Conservation (phyloP, 2,113 vertebrate genomes). For the Promerops cafer region DNA sequence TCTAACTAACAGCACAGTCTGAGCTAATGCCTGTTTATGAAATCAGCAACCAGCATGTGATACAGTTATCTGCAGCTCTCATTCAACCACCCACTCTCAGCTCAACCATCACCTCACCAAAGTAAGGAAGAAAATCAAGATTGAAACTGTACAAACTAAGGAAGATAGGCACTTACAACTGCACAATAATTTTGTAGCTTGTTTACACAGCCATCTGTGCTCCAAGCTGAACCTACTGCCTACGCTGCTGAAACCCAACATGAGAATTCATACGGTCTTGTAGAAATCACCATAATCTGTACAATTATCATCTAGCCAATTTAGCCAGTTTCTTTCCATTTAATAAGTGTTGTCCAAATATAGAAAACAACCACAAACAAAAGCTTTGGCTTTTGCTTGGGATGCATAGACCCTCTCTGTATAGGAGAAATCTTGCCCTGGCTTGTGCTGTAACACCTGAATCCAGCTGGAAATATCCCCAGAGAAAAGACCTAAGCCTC, state of each 20-base stretch:
- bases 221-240: background rate
- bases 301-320: background rate
- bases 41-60: background rate
- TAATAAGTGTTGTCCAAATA: background rate
- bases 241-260: background rate
- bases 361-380: background rate
- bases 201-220: background rate
- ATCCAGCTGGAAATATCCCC: background rate
- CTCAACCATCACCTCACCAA: background rate
- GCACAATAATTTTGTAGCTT: background rate
- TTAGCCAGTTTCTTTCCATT: background rate
- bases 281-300: background rate
- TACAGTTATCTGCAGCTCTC: background rate
- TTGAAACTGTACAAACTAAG: background rate
- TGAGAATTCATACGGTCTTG: background rate
- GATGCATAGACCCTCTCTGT: background rate
- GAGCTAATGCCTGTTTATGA: background rate
- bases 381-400: background rate
- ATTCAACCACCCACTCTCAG: background rate
- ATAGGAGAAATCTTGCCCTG: background rate
- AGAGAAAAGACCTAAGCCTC: background rate
- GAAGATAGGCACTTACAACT: background rate
- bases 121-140: background rate
- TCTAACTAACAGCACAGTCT: background rate
- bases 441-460: background rate